Base-by-base conservation (phyloP, 53 echinoderm and acorn worm genomes). In the Hippasteria phrygiana region DNA sequence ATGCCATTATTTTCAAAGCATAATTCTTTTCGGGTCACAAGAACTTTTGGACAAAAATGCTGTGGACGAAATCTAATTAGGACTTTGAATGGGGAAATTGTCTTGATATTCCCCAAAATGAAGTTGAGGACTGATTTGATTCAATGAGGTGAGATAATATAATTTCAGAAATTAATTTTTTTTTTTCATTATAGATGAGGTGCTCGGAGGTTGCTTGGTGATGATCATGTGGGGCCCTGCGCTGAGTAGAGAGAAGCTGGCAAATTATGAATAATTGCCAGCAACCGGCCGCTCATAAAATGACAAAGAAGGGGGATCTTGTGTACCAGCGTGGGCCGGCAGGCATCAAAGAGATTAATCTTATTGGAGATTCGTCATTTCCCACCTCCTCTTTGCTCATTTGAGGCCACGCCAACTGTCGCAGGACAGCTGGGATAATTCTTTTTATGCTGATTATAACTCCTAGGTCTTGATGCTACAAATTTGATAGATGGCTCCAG, bases 331-430 rank as follows among this genome's bases (percentile, higher is more conserved):
- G 11, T 42, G 18, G 16, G 47, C 20, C 75, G 48, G 75, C 17
- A 20, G 50, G 65, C 56, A 42, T 81, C 81, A 81, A 81, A 81
- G 81, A 33, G 81, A 65, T 81, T 81, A 65, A 81, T 81, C 81
- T 64, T 43, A 81, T 81, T 81, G 81, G 64, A 31, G 66, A 64
- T 81, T 81, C 43, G 43, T 64, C 63, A 81, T 64, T 81, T 43
- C 64, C 16, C 62, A 65, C 81, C 81, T 81, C 46, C 81, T n/a
- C 81, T 65, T 62, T 81, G 64, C 63, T 81, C 81, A 31, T 65
- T 37, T 62, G 13, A 5, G 20, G 20, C 39, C n/a, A 22, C 32
- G 53, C 62, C 20, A 11, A 39, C 55, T 56, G 56, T 50, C 59
- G 26, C n/a, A 59, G 47, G 31, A 76, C 76, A 53, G 76, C 76